Conservation (phyloP, 2,797 vertebrate species). For the Bradypodion ventrale region DNA sequence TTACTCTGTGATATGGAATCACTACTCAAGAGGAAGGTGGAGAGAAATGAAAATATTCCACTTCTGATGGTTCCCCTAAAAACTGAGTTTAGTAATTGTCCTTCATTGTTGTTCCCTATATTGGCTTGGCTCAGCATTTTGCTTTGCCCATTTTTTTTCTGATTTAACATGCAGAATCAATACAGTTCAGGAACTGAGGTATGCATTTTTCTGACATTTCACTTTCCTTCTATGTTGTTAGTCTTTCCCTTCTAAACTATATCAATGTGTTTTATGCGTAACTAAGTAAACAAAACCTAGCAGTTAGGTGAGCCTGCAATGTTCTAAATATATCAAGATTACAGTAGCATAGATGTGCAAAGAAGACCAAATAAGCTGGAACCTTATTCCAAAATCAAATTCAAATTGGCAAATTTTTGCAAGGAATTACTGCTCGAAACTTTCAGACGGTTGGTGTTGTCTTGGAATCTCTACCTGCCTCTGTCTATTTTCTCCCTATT, state of each 20-base stretch:
- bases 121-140: not conserved
- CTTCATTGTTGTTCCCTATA: not conserved
- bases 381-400: not conserved
- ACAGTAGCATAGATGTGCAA: not conserved
- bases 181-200: rapidly evolving
- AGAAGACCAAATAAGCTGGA: not conserved
- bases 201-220: not conserved
- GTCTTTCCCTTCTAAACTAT: not conserved
- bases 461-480: not conserved
- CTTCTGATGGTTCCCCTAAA: not conserved
- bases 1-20: no score
- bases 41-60: not conserved
- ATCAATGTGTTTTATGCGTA: not conserved
- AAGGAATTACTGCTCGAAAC: not conserved
- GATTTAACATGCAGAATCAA: not conserved
- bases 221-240: not conserved
- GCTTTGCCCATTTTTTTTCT: conserved; percentile 7
- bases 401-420: not conserved
- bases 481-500: not conserved
- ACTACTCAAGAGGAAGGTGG: not conserved
- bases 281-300: not conserved
- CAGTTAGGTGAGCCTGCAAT: not conserved
- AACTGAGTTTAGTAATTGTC: no score
- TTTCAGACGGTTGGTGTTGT: not conserved
- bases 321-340: not conserved